A percentile compares a stretch with the other conserved stretches of the same genome.
phyloP scores from a whole-genome alignment of 2,113 vertebrate genomes.

The Tupaia tana region DNA sequence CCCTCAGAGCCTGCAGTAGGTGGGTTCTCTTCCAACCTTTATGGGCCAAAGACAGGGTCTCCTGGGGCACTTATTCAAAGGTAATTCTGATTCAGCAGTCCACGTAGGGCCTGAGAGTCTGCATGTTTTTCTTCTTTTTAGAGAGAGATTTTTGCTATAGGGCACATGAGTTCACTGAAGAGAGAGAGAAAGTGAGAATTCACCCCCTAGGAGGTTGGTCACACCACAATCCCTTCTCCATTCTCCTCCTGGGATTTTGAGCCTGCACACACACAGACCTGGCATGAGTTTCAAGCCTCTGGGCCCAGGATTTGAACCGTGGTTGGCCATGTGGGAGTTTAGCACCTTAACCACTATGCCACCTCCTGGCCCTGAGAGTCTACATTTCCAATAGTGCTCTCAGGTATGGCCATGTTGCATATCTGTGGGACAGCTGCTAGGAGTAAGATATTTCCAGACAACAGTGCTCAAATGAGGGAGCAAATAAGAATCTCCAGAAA shows the following conservation, averaged over 20 bases:
- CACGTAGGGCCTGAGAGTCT: neutral
- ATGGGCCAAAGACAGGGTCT: neutral
- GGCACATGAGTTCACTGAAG: no score
- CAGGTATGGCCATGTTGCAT: neutral
- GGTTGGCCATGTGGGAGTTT: no score
- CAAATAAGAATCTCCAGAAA: neutral
- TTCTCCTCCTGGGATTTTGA: no score
- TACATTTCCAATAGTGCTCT: neutral
- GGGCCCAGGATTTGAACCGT: no score
- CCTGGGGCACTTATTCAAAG: neutral
- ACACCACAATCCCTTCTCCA: no score
- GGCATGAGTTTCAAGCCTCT: no score
- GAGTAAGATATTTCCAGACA: neutral
- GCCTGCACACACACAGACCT: no score
- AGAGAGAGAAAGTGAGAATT: no score
- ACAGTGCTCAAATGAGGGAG: neutral
- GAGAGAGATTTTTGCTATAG: no score
- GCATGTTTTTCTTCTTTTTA: no score
- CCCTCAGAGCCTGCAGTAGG: neutral
- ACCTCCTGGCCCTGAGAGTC: neutral
- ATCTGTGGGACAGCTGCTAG: neutral
- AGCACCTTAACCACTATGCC: no score
- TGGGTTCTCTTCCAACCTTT: neutral
- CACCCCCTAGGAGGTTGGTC: no score
- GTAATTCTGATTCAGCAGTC: neutral